Base-by-base conservation (phyloP, 2,888 invertebrate species). In the Ceraclea dissimilis region DNA sequence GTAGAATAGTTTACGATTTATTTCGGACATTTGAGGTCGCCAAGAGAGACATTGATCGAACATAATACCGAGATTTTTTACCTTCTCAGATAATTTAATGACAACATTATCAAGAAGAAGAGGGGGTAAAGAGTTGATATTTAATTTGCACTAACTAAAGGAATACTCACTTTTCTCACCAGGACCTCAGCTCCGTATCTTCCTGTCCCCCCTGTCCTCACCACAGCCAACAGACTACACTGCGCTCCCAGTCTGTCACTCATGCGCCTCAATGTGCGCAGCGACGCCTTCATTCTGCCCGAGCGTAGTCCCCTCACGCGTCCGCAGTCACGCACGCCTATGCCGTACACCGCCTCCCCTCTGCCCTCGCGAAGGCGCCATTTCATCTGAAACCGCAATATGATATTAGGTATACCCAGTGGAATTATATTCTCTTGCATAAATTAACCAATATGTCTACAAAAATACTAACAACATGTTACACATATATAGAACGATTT, bases 271-370 rank as follows among this genome's bases (percentile, higher is more conserved):
- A 98, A 78, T 0, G 96, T 93, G 56, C 81, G 80, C 58, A 98
- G 75, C 50, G 95, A 95, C 2, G 86, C 86, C n/a, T 84, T 81
- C 80, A 99, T 87, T 55, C 95, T 94, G 10, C 83, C 78, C 54
- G 85, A 83, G 1, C 85, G 83, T 5, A 98, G 79, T 2, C 98
- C 98, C 10, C 89, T 83, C 63, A 97, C 76, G 52, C 87, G 81
- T 0, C 96, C 96, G 66, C 88, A 90, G 73, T 93, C 94, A 57
- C 92, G 86, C 2, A 94, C 93, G 0, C 98, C 98, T 51, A 98
- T 90, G 72, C 97, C 95, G 74, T 99, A 99, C 61, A 99, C 93
- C 0, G 97, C 97, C 71, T 94, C 92, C 0, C 98, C 99, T 63
- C 94, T 91, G 22, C 99, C 94, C 72, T 95, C 94, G 0, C 93